Evolutionary conservation across 2,888 invertebrate genomes (phyloP).

Genomic region (Lithophane socia): DNA sequence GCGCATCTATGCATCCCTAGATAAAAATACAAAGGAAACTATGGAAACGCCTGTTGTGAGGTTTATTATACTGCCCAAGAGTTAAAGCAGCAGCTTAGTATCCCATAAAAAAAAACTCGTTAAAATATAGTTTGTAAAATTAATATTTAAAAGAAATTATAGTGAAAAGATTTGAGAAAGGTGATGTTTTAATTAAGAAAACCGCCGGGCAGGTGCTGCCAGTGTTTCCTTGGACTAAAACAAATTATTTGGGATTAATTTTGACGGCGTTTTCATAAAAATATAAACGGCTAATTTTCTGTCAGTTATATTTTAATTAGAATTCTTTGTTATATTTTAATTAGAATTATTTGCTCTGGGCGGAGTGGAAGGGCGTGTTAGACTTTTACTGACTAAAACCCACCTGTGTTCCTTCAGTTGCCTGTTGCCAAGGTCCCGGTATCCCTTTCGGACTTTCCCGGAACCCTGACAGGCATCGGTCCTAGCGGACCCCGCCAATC

Average conservation of each 20-base stretch:
- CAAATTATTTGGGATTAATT: conserved; percentile 34
- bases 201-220: conserved; percentile 30
- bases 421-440: too few species aligned
- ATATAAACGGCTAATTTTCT: conserved; percentile 28
- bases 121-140: neutral
- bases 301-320: conserved; percentile 30
- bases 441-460: too few species aligned
- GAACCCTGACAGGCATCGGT: too few species aligned
- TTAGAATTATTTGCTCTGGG: conserved; percentile 3
- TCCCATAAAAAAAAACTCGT: neutral
- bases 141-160: neutral
- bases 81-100: too few species aligned
- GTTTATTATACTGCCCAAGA: neutral
- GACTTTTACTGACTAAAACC: too few species aligned
- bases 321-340: conserved; percentile 23
- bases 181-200: conserved; percentile 41
- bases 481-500: too few species aligned
- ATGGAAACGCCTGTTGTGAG: neutral
- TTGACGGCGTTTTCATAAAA: conserved; percentile 32
- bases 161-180: conserved; percentile 1
- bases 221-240: conserved; percentile 27
- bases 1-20: too few species aligned
- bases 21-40: neutral
- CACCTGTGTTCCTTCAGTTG: too few species aligned
- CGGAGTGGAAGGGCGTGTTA: too few species aligned